phyloP scores from a whole-genome alignment of 2,888 invertebrate genomes.

The Deroplatys truncata region DNA sequence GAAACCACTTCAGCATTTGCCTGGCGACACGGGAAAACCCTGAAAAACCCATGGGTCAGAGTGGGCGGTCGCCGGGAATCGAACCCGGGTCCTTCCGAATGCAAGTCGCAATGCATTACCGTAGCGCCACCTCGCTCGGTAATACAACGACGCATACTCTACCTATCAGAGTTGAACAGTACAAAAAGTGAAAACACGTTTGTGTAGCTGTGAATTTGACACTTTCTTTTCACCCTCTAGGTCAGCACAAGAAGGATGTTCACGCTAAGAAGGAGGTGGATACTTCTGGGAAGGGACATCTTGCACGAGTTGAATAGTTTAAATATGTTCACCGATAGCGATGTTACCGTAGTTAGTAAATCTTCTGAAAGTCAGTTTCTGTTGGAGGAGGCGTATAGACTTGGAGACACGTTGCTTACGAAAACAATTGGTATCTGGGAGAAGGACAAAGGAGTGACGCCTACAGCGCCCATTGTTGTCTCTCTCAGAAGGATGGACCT shows the following conservation, averaged over 20 bases:
- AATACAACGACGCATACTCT: no score
- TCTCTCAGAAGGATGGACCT: constrained; percentile 20
- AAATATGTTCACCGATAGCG: constrained; percentile 20
- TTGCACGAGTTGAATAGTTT: neutral
- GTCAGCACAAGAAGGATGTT: neutral
- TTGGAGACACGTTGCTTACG: neutral
- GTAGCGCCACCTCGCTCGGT: no score
- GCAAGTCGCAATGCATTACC: no score
- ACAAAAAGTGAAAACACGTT: no score
- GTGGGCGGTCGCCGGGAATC: no score
- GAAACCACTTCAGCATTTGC: no score
- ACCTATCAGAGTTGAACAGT: no score
- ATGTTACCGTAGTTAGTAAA: constrained; percentile 4
- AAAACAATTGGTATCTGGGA: constrained; percentile 16
- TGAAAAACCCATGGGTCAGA: no score
- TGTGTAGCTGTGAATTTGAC: no score
- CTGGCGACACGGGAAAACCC: no score
- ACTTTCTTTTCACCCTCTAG: neutral
- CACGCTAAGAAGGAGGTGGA: neutral
- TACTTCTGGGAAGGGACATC: neutral
- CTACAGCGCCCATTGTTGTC: neutral
- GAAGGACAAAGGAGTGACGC: neutral
- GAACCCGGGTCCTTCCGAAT: no score
- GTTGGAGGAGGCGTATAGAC: constrained; percentile 15
- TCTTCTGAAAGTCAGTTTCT: neutral